Percentiles rank a stretch among this genome's conserved stretches.
Evolutionary conservation across 2,113 vertebrate genomes (phyloP).

Genomic region (Motacilla tschutschensis): DNA sequence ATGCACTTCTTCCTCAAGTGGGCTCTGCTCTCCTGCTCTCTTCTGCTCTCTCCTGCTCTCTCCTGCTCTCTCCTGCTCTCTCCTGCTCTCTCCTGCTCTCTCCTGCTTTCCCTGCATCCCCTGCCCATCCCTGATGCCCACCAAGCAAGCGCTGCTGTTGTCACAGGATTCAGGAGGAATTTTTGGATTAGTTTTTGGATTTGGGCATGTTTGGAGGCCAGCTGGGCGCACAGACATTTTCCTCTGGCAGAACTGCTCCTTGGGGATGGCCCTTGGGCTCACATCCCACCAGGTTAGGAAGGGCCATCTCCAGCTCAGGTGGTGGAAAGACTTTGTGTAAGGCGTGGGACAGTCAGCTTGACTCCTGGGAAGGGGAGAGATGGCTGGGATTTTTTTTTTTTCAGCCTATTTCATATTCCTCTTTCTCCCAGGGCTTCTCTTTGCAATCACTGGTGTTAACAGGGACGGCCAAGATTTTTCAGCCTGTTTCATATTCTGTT

Average conservation of each 20-base stretch:
- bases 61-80: neutral
- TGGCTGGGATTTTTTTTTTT: neutral
- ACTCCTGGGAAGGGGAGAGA: neutral
- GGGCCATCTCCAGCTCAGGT: neutral
- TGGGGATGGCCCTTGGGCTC: neutral
- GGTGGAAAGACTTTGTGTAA: neutral
- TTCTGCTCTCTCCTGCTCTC: neutral
- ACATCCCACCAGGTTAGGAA: neutral
- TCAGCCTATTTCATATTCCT: neutral
- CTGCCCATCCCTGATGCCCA: neutral
- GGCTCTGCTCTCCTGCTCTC: neutral
- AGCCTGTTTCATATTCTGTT: neutral
- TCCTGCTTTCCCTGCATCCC: neutral
- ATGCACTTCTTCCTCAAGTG: neutral
- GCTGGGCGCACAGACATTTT: neutral
- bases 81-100: neutral
- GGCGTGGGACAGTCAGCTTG: neutral
- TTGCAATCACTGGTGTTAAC: neutral
- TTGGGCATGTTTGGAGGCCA: neutral
- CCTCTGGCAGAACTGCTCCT: neutral
- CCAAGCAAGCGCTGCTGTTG: neutral
- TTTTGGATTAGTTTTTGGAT: neutral
- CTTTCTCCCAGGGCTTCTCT: neutral
- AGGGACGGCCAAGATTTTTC: neutral
- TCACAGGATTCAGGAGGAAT: fast-evolving